Evolutionary conservation across 2,797 vertebrate species (phyloP).

Genomic region (Anas acuta): DNA sequence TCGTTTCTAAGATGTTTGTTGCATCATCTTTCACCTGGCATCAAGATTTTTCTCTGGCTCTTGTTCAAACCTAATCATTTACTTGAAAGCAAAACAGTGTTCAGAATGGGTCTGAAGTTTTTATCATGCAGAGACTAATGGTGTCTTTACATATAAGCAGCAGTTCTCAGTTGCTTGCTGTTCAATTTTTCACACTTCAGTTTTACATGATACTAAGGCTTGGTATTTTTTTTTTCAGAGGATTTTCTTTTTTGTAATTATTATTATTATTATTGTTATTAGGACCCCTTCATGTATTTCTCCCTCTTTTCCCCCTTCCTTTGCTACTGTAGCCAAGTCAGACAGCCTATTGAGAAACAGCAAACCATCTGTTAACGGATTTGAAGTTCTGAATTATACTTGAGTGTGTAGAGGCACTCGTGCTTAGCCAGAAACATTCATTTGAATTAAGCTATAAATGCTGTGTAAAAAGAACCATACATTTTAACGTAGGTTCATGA

Average conservation of each 20-base stretch:
- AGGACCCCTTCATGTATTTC: conserved; percentile 58
- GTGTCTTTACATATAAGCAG: not conserved
- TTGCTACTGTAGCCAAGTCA: conserved; percentile 81
- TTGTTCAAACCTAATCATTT: conserved; percentile 37
- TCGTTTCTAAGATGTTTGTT: conserved; percentile 53
- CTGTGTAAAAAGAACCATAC: conserved; percentile 82
- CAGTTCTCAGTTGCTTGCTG: conserved; percentile 20
- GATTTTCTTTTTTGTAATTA: not conserved
- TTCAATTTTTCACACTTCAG: conserved; percentile 57
- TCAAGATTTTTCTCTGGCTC: conserved; percentile 41
- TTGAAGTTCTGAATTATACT: conserved; percentile 94
- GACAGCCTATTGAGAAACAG: conserved; percentile 90
- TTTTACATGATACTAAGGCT: conserved; percentile 45
- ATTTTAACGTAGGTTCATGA: conserved; percentile 82
- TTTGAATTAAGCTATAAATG: conserved; percentile 91
- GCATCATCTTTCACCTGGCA: not conserved
- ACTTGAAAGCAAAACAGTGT: not conserved
- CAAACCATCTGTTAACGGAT: conserved; percentile 97
- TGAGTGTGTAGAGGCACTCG: conserved; percentile 90
- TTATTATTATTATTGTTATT: conserved; percentile 9
- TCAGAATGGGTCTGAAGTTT: conserved; percentile 26
- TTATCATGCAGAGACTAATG: conserved; percentile 35
- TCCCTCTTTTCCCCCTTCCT: conserved; percentile 26
- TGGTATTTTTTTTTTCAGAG: not conserved
- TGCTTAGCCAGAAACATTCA: conserved; percentile 97